These are phyloP conservation scores for Zaprionus obscuricornis DNA, from an alignment of 2,888 invertebrate species.

Conservation along the genomic window DNA sequence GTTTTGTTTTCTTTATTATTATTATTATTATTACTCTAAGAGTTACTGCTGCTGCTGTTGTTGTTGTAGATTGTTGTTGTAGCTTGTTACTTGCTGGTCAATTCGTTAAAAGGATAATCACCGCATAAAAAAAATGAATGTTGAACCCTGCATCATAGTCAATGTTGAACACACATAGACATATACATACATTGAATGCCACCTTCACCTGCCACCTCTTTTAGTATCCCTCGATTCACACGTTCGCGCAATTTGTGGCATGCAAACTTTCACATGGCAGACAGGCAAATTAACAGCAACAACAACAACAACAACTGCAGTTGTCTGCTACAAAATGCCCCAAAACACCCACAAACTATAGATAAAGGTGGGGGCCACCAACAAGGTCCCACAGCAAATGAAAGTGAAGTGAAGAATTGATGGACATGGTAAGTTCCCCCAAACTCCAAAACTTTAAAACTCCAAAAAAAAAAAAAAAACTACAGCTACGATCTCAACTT, in stretches of 20 bases:
- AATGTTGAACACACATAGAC: background rate
- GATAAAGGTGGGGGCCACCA: constrained; percentile 33
- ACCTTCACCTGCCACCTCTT: constrained; percentile 12
- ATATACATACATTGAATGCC: background rate
- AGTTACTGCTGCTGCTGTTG: constrained; percentile 17
- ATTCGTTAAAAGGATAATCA: constrained; percentile 68
- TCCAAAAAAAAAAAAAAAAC: too few species aligned
- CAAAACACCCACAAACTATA: constrained; percentile 66
- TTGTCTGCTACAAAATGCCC: constrained; percentile 47
- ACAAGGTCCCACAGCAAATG: constrained; percentile 48
- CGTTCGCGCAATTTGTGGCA: constrained; percentile 73
- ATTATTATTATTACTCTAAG: background rate
- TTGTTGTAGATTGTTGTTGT: constrained; percentile 16
- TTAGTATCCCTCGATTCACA: constrained; percentile 44
- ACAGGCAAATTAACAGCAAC: constrained; percentile 60
- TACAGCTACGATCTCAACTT: background rate
- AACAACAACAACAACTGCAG: constrained; percentile 38
- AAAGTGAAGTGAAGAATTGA: constrained; percentile 82
- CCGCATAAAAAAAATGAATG: constrained; percentile 67
- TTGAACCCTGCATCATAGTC: constrained; percentile 58
- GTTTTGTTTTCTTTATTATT: constrained; percentile 4
- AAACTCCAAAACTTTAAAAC: too few species aligned
- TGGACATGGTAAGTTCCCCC: constrained; percentile 60
- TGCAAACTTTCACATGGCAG: constrained; percentile 74
- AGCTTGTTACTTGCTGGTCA: constrained; percentile 26